A percentile compares a stretch with the other conserved stretches of the same genome.
Evolutionary conservation across 2,113 vertebrate species (phyloP).

Genomic region (Bubo blakistoni): DNA sequence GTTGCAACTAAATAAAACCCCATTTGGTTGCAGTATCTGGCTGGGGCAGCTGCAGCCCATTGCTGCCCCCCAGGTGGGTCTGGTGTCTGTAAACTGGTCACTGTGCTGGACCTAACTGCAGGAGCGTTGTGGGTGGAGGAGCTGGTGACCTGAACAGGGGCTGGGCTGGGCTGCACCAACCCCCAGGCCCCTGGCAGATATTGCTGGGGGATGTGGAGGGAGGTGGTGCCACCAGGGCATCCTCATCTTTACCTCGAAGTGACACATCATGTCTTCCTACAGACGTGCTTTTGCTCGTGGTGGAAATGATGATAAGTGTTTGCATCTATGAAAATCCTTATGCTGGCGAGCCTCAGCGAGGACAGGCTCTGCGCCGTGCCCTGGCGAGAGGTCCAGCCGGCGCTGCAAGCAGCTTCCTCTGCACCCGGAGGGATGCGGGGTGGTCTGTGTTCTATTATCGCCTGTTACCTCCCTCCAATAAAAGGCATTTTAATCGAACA

Average conservation of each 20-base stretch:
- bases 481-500: neutral
- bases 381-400: fast-evolving
- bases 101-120: neutral
- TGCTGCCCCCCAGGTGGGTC: neutral
- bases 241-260: neutral
- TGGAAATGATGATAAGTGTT: neutral
- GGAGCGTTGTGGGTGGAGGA: neutral
- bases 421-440: fast-evolving
- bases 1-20: neutral
- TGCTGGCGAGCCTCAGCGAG: fast-evolving
- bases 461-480: neutral
- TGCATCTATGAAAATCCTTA: neutral
- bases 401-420: fast-evolving
- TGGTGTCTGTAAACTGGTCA: neutral
- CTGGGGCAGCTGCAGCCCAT: neutral
- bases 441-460: too few species aligned
- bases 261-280: neutral
- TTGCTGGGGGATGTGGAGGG: neutral
- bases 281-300: neutral
- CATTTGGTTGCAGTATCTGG: neutral
- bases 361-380: fast-evolving
- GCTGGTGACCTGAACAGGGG: neutral
- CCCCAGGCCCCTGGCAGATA: too few species aligned
- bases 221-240: neutral
- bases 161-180: neutral